These are phyloP conservation scores for Corythoichthys intestinalis DNA, from an alignment of 2,113 vertebrate species.

Conservation along the genomic window DNA sequence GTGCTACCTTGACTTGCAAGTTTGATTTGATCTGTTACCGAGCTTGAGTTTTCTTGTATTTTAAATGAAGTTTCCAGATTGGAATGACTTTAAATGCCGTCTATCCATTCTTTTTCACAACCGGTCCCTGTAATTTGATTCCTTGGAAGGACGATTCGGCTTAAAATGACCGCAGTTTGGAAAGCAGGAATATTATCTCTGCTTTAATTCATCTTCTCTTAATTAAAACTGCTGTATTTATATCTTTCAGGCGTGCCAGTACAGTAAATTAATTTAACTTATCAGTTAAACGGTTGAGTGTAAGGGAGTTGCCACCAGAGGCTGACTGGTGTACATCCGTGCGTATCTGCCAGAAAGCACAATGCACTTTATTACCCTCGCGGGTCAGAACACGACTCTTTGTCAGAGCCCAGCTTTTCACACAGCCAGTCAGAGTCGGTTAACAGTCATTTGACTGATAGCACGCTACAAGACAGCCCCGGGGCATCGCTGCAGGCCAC, in stretches of 20 bases:
- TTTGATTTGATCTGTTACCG: background rate
- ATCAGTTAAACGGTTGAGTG: constrained; percentile 7
- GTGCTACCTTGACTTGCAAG: background rate
- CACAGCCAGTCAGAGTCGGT: constrained; percentile 32
- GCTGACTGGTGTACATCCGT: constrained; percentile 4
- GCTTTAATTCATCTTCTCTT: constrained; percentile 1
- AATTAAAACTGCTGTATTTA: constrained; percentile 3
- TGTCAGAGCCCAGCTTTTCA: background rate
- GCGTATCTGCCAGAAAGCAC: background rate
- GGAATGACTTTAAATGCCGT: background rate
- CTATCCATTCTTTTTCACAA: background rate
- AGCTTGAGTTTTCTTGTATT: background rate
- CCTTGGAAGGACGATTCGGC: too few species aligned
- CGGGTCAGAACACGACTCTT: background rate
- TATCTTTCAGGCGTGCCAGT: background rate
- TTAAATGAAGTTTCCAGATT: background rate
- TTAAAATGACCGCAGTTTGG: background rate
- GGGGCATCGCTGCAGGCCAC: constrained; percentile 35
- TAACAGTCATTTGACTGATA: constrained; percentile 28
- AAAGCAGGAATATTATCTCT: background rate
- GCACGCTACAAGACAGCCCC: constrained; percentile 27
- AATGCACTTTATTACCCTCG: constrained; percentile 8
- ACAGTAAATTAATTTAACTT: constrained; percentile 3
- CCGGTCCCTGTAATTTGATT: too few species aligned
- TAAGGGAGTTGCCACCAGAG: constrained; percentile 7